Base-by-base conservation (phyloP, 2,888 invertebrate species). In the Drosophila recens region DNA sequence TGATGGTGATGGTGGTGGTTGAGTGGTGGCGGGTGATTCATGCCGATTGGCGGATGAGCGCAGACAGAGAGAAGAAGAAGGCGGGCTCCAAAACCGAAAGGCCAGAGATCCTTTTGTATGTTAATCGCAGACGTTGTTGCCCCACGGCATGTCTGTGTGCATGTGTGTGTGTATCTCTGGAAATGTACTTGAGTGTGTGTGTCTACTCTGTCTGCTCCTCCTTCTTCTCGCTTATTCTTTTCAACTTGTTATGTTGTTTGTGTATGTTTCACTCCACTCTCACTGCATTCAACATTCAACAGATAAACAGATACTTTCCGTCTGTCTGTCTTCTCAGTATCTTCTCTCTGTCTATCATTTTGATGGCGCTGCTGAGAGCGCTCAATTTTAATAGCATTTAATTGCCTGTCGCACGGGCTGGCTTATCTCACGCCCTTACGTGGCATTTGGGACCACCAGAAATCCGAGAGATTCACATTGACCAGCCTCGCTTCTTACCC, bases 31-130 rank as follows among this genome's bases (percentile, higher is more conserved):
- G 65, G 57, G 76, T 90, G 86, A 86, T 72, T 86, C 86, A 86
- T 90, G 79, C 87, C 73, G 87, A 86, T 86, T 86, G 86, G 86
- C 82, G 79, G 78, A 71, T 79, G 76, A 62, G 66, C 62, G 61
- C 77, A 63, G 52, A 42, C 52, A 52, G 64, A 49, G 61, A 27
- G 61, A 27, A 58, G 72, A 61, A 88, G 89, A 87, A 89, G 86
- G 86, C 84, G 90, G 90, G 86, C 89, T 87, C 90, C 86, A 87
- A 87, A 90, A 63, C 45, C 54, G 58, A 58, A 48, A 58, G 58
- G 38, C 58, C 54, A 78, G 89, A 78, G 89, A 91, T 90, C 90
- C 90, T 90, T 90, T 91, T 90, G 91, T 90, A 90, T 90, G 90
- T 90, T 91, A 90, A 90, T 90, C 91, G 88, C 81, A 67, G 65